Evolutionary conservation across 2,888 invertebrate genomes (phyloP).

Genomic region (Phyto melanocephala): DNA sequence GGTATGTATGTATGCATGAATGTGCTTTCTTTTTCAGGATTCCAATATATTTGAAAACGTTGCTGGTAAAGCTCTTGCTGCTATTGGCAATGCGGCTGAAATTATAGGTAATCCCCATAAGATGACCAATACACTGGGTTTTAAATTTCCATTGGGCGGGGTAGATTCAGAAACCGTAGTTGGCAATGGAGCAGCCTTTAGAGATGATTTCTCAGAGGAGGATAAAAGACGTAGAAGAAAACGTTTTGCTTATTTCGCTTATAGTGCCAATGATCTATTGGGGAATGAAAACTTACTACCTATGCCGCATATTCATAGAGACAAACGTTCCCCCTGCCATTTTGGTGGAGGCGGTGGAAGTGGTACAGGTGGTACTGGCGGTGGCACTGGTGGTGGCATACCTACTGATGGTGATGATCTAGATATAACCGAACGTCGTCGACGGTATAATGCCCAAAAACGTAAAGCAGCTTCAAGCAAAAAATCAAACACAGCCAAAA

Average conservation of each 20-base stretch:
- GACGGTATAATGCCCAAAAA: conserved; percentile 31
- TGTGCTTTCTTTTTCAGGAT: neutral
- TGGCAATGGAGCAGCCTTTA: conserved; percentile 70
- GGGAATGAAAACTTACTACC: neutral
- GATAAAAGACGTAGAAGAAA: conserved; percentile 60
- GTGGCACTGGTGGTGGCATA: conserved; percentile 32
- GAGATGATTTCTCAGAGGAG: conserved; percentile 65
- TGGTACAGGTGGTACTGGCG: conserved; percentile 9
- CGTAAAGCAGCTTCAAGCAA: conserved; percentile 65
- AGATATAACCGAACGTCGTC: conserved; percentile 62
- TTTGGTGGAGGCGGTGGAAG: neutral
- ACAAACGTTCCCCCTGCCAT: conserved; percentile 70
- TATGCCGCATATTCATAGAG: conserved; percentile 59
- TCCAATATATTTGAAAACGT: conserved; percentile 59
- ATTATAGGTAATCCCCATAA: conserved; percentile 66
- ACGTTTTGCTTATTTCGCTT: conserved; percentile 9
- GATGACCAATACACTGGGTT: conserved; percentile 43
- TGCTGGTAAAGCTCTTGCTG: conserved; percentile 3
- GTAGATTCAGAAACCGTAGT: conserved; percentile 62
- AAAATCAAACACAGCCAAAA: conserved; percentile 24
- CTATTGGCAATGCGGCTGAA: conserved; percentile 68
- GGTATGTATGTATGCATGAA: neutral
- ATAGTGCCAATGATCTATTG: neutral
- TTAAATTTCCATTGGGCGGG: conserved; percentile 65
- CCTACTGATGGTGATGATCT: conserved; percentile 43